Evolutionary conservation across 2,888 invertebrate genomes (phyloP), one percentile per base, ranked within the genome.

Genomic region (Eupithecia inturbata): DNA sequence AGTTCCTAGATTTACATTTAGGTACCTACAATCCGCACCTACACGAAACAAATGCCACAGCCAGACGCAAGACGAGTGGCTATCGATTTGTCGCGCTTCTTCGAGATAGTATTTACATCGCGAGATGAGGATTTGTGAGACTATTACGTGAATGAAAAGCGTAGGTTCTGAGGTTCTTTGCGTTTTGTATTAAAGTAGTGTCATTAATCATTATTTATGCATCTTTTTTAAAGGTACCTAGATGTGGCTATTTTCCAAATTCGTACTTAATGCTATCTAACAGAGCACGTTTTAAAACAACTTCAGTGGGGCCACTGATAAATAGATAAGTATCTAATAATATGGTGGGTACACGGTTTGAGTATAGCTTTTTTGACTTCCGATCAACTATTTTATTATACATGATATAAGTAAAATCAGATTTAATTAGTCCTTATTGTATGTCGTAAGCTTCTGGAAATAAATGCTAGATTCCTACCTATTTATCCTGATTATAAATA

Each of bases 31-130:
- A 36, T 68, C 63, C 69, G 70, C 70, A 68, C 67, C 70, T 70
- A 67, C 68, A 74, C 75, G 68, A 75, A 70, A 76, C 78, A 73
- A 78, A 72, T 68, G 68, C 73, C 73, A 77, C 72, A 76, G 74
- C 75, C 69, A 69, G 74, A 73, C 76, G 64, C 72, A 64, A 78
- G 73, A 77, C 57, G 74, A 73, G 74, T 74, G 62, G 63, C 60
- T 82, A 82, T 82, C 81, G 82, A 82, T 82, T 82, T 76, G 81
- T 82, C 80, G 77, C 79, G 77, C 71, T 75, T 26, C 74, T 45
- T 67, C 77, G 75, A 72, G 75, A 72, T 73, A 77, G 75, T 76
- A 79, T 80, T 80, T 79, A 81, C 79, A 79, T 79, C 78, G 77
- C 70, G 63, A 68, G 39, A 72, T 77, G 66, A 73, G 75, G 75